Base-by-base conservation (phyloP, 2,797 vertebrate species). In the Hypotaenidia philippensis region DNA sequence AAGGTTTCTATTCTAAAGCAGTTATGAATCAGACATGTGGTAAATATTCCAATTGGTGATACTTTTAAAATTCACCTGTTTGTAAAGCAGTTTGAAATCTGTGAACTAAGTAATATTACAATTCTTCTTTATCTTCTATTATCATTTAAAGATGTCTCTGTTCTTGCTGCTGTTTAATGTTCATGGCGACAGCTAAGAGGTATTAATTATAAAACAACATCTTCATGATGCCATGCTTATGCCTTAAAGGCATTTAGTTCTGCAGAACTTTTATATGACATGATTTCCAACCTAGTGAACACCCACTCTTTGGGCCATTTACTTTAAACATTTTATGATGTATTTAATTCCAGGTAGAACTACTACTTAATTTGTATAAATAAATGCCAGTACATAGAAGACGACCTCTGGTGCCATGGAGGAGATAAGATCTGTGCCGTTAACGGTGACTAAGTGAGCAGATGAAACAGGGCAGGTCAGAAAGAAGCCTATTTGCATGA, bases 291-390 rank as follows among this genome's bases (percentile, higher is more conserved):
- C n/a, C 38, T 29, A 41, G 50, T 68, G 90, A 92, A 53, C 53
- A 81, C 16, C 53, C 57, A 49, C 38, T 47, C 84, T n/a, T 85
- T 52, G 68, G 72, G 68, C 72, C 79, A 49, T 91, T 91, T 75
- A 74, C 72, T 85, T 79, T 13, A 71, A 61, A 41, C 31, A 57
- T 53, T 77, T 72, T 66, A 29, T 10, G 1, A 50, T 65, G 36
- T 87, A 23, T 83, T 91, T 97, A 75, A 92, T 87, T 93, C 41
- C 87, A 94, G 71, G 75, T 77, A 81, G n/a, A 80, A 52, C 63
- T 32, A 26, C 63, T 56, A 55, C 27, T 87, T 91, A 74, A 92
- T 93, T 94, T 93, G 84, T 84, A 87, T 93, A 6, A 89, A 66
- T 88, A 89, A 93, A 79, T 70, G 20, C 38, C 50, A 91, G 11